phyloP scores from a whole-genome alignment of 2,797 vertebrate genomes.

The Coluber constrictor region DNA sequence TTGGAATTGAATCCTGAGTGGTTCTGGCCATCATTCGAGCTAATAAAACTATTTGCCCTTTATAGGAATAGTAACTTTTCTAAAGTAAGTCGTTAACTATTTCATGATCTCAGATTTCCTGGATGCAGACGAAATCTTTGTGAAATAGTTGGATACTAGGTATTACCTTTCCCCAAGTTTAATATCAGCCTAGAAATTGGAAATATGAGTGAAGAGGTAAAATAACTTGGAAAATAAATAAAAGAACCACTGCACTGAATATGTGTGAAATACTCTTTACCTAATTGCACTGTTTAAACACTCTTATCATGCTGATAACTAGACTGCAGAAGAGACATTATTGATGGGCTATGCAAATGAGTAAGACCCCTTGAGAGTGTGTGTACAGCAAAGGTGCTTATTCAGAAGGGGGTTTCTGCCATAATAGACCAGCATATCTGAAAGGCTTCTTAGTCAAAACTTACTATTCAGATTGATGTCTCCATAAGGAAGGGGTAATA shows the following conservation, averaged over 20 bases:
- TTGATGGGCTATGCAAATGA: not conserved
- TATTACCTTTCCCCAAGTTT: not conserved
- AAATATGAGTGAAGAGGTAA: not conserved
- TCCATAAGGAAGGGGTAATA: slow-evolving; percentile 93
- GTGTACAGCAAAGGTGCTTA: not conserved
- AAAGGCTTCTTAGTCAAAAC: slow-evolving; percentile 76
- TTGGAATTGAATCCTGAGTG: not conserved
- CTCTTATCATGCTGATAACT: not conserved
- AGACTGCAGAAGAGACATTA: not conserved
- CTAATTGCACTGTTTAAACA: not conserved
- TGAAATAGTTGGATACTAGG: not conserved
- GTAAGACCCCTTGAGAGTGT: not conserved
- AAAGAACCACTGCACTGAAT: not conserved
- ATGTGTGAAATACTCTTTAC: not conserved
- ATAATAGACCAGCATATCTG: not conserved
- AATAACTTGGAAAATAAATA: not conserved
- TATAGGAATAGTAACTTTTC: not conserved
- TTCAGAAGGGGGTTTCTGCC: not conserved
- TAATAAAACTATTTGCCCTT: not conserved
- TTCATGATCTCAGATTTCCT: not conserved
- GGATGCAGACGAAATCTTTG: not conserved
- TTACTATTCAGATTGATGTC: slow-evolving; percentile 87
- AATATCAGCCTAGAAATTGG: not conserved
- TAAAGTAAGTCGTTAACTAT: not conserved
- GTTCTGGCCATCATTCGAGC: not conserved